Evolutionary conservation across 2,888 invertebrate species (phyloP), one percentile per base, ranked within the genome.

Genomic region (Brachyptera risi): DNA sequence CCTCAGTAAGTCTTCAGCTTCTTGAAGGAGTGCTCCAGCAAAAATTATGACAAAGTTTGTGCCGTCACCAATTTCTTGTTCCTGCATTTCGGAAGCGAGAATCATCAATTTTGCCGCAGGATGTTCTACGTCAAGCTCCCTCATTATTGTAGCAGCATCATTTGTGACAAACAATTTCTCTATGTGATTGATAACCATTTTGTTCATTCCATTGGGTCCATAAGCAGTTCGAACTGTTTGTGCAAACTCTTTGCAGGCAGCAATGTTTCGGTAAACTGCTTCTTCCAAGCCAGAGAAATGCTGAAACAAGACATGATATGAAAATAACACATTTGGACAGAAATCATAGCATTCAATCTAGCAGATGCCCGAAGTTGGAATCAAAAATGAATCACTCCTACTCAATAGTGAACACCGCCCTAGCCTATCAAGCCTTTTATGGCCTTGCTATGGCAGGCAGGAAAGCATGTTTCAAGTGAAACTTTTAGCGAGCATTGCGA

Each of bases 121-220:
- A 77, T 99, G 99, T 74, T 98, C 96, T 24, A 99, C 90, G 79
- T 97, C 96, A 44, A 97, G 76, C 74, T 97, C 96, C 66, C 90
- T 84, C 69, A 99, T 90, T 65, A 99, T 98, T 0, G 99, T 99
- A 0, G 96, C 98, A 21, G 98, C 99, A 81, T 99, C 99, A 74
- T 95, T 98, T 1, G 99, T 99, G 2, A 99, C 93, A 79, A 98
- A 99, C 69, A 98, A 86, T 73, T 99, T 99, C 72, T 97, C 97
- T 68, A 99, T 83, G 74, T 99, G 97, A 78, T 99, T 99, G 63
- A 99, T 98, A 21, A 99, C 90, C 92, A 99, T 97, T 81, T 99
- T 99, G 77, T 99, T 99, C 92, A 91, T 91, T 68, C 98, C 99
- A 79, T 96, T 96, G 7, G 99, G 99, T 0, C 99, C 99, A 76